Base-by-base conservation (phyloP, 2,113 vertebrate genomes). In the Lichenostomus cassidix region DNA sequence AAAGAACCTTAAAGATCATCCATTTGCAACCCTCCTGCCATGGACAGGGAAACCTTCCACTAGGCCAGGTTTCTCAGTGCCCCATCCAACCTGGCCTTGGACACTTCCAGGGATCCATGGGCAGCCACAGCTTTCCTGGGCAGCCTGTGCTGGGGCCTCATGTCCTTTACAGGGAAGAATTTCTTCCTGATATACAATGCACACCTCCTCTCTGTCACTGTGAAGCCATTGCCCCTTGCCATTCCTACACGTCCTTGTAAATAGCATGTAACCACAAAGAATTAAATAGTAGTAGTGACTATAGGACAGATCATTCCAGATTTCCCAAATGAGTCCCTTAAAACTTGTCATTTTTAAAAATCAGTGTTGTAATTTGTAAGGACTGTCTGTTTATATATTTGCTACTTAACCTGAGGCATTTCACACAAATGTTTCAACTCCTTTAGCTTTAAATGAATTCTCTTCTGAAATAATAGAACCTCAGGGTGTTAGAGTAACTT, bases 371-470 rank as follows among this genome's bases (percentile, higher is more conserved):
- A 42, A 81, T 91, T 86, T n/a, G 50, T 78, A 49, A 87, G 12
- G 19, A 58, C 37, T 83, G 4, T 20, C 15, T 92, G 15, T 58
- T 90, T 92, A 96, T 75, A 53, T 82, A 75, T 95, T 88, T 97
- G 42, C 35, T 59, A 39, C 14, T 39, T 86, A 64, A 94, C 87
- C 87, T 91, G 83, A 93, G 87, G 87, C 90, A 83, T 85, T 85
- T 58, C 27, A 23, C 13, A 18, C 89, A 94, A 93, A 92, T 67
- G n/a, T 94, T 97, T 94, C 74, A 94, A 82, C 31, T 93, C 56
- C 76, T 95, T 97, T 86, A 94, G 82, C 47, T 94, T 96, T 83
- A 96, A 94, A 96, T 94, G 16, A 95, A 68, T 91, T 96, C 17
- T 85, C 59, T 95, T 94, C 95, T 89, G 74, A 97, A 97, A 96